phyloP scores from a whole-genome alignment of 2,113 vertebrate species.

The Scatophagus argus region DNA sequence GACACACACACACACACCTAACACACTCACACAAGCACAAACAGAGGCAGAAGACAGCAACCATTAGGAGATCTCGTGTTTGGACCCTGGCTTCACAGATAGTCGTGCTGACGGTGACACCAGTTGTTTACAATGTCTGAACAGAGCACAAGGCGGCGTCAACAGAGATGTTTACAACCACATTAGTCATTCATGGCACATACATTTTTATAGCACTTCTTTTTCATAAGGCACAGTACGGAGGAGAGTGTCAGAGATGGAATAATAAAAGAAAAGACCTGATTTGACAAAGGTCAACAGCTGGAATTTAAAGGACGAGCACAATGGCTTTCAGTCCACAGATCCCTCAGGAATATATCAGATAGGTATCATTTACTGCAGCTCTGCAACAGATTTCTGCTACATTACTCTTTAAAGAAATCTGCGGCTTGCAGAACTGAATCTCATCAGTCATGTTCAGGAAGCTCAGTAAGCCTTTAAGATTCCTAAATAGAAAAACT shows the following conservation, averaged over 20 bases:
- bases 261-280: conserved; percentile 36
- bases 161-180: conserved; percentile 34
- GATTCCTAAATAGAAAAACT: conserved; percentile 10
- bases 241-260: conserved; percentile 27
- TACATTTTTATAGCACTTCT: conserved; percentile 23
- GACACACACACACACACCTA: conserved; percentile 77
- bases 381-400: conserved; percentile 38
- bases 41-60: conserved; percentile 31
- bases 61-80: conserved; percentile 44
- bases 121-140: conserved; percentile 52
- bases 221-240: conserved; percentile 22
- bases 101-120: conserved; percentile 27
- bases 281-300: conserved; percentile 57
- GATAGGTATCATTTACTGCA: conserved; percentile 54
- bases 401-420: conserved; percentile 54
- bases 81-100: conserved; percentile 55
- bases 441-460: conserved; percentile 32
- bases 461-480: conserved; percentile 37
- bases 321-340: conserved; percentile 32
- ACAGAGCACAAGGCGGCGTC: conserved; percentile 29
- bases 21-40: conserved; percentile 37
- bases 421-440: conserved; percentile 18
- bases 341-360: conserved; percentile 53
- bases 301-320: conserved; percentile 46
- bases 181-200: conserved; percentile 44